These are phyloP conservation scores for Tangara arthus DNA, from an alignment of 2,797 vertebrate species.

Conservation along the genomic window DNA sequence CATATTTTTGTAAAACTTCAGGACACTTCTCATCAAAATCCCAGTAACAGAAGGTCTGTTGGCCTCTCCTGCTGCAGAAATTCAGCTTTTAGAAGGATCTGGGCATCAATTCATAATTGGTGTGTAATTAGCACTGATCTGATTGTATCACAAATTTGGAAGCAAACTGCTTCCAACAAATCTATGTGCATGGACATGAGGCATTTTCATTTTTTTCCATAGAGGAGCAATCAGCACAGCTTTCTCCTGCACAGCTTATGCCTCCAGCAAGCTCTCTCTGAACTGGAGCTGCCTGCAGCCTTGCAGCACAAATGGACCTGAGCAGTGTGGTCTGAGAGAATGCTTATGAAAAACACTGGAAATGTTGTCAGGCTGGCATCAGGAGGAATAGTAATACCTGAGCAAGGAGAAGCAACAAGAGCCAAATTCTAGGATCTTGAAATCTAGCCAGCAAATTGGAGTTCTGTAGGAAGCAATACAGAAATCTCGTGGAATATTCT, in stretches of 20 bases:
- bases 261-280: background rate
- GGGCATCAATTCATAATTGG: background rate
- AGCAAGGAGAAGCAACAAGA: background rate
- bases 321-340: background rate
- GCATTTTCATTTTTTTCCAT: background rate
- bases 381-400: background rate
- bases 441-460: background rate
- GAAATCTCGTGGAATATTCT: background rate
- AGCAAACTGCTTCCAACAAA: background rate
- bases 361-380: background rate
- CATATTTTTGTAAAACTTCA: background rate
- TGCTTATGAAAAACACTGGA: background rate
- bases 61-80: background rate
- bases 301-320: background rate
- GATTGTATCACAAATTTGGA: background rate
- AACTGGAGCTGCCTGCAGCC: background rate
- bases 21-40: background rate
- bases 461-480: background rate
- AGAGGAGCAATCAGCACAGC: background rate
- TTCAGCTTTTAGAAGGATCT: background rate
- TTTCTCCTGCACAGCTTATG: background rate
- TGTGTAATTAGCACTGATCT: background rate
- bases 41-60: background rate
- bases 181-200: background rate
- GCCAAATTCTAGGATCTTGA: background rate